Evolutionary conservation across 2,888 invertebrate species (phyloP).

Genomic region (Cerastis rubricosa): DNA sequence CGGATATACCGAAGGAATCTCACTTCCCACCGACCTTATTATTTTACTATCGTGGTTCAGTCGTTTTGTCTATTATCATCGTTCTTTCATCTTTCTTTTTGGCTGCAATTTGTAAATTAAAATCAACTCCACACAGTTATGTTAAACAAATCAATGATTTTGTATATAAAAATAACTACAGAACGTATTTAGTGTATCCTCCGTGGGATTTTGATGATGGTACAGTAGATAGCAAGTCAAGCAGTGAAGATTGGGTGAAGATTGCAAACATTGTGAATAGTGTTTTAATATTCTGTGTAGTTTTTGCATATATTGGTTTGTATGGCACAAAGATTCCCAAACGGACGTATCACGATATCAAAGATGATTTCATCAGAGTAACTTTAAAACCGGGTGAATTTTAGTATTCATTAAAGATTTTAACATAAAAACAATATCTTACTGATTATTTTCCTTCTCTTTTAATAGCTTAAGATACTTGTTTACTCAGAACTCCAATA

Average conservation of each 20-base stretch:
- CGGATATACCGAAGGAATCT: constrained; percentile 65
- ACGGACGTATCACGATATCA: constrained; percentile 16
- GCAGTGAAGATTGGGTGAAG: constrained; percentile 65
- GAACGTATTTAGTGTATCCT: constrained; percentile 66
- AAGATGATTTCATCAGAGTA: too few species aligned
- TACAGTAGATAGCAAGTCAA: constrained; percentile 21
- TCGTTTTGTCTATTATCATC: constrained; percentile 65
- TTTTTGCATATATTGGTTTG: constrained; percentile 66
- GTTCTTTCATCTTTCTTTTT: constrained; percentile 68
- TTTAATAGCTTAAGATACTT: neutral
- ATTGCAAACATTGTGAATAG: constrained; percentile 72
- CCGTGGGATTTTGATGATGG: constrained; percentile 61
- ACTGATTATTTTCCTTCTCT: neutral
- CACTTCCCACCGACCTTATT: constrained; percentile 69
- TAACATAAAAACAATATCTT: neutral
- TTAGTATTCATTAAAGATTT: neutral
- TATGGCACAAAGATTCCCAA: constrained; percentile 69
- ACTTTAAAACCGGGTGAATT: neutral
- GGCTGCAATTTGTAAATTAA: constrained; percentile 58
- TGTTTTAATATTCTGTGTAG: constrained; percentile 56
- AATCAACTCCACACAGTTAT: constrained; percentile 55
- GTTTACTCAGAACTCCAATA: neutral
- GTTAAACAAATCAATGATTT: constrained; percentile 66
- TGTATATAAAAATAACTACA: constrained; percentile 60
- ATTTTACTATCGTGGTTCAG: constrained; percentile 71